phyloP scores from a whole-genome alignment of 1,140 invertebrate species.

The Phocides pigmalion region DNA sequence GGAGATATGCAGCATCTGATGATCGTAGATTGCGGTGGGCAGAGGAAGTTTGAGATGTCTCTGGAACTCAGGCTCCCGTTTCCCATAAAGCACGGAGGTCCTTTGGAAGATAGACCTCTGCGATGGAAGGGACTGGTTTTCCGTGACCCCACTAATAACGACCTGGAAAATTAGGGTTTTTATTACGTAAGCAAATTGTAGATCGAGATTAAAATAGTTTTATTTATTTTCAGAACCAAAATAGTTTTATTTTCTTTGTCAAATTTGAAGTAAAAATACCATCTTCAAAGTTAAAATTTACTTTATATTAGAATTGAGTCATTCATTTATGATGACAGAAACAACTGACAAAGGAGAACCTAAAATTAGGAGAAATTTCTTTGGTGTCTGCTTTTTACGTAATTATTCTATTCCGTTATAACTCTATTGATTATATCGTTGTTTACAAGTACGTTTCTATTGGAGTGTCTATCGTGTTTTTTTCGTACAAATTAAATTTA shows the following conservation, averaged over 20 bases:
- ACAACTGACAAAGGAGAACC: too few species aligned
- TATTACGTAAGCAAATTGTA: too few species aligned
- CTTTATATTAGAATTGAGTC: too few species aligned
- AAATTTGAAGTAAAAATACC: too few species aligned
- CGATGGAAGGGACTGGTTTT: slow-evolving; percentile 61
- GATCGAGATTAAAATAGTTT: not conserved
- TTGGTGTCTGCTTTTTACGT: too few species aligned
- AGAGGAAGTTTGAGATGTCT: slow-evolving; percentile 70
- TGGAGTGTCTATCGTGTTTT: slow-evolving; percentile 3
- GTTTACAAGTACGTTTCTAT: slow-evolving; percentile 4
- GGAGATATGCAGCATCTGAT: slow-evolving; percentile 72
- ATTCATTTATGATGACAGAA: too few species aligned
- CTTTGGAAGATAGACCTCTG: slow-evolving; percentile 77
- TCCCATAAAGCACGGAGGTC: slow-evolving; percentile 76
- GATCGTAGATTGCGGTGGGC: slow-evolving; percentile 65
- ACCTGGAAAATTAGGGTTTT: slow-evolving; percentile 48
- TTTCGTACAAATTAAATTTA: slow-evolving; percentile 16
- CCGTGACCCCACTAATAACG: slow-evolving; percentile 69
- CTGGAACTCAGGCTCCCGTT: slow-evolving; percentile 75
- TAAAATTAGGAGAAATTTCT: too few species aligned
- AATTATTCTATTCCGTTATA: too few species aligned
- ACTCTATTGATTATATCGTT: too few species aligned
- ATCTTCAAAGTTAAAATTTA: too few species aligned
- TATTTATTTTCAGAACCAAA: too few species aligned
- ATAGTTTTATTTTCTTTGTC: too few species aligned